Percentiles rank a stretch among this genome's conserved stretches.
Conservation (phyloP, 37 sponge, comb jelly and placozoan genomes). For the Beroe ovata region DNA sequence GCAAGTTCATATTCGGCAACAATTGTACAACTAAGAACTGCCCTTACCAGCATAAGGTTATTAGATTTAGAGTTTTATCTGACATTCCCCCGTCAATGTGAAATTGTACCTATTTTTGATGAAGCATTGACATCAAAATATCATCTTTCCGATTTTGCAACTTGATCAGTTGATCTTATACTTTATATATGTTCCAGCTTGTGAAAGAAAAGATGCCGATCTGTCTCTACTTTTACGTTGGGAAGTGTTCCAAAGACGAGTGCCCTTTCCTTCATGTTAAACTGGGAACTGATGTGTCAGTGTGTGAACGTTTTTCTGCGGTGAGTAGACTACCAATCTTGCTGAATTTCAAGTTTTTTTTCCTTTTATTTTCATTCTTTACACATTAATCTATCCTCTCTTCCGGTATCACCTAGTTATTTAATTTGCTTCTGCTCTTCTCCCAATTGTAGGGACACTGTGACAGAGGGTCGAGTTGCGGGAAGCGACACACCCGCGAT, state of each 20-base stretch:
- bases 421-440: too few relatives aligned
- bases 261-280: slow-evolving; percentile 54
- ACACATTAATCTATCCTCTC: too few relatives aligned
- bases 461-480: slow-evolving; percentile 11
- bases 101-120: too few relatives aligned
- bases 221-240: slow-evolving; percentile 49
- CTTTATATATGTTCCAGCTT: slow-evolving; percentile 12
- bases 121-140: too few relatives aligned
- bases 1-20: slow-evolving; percentile 3
- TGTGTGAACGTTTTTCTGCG: slow-evolving; percentile 26
- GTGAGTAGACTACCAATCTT: too few relatives aligned
- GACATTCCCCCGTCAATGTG: too few relatives aligned
- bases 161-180: too few relatives aligned
- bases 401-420: too few relatives aligned
- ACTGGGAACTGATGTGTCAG: slow-evolving; percentile 33
- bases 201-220: slow-evolving; percentile 59
- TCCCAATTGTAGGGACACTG: slow-evolving; percentile 64
- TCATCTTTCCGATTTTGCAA: too few relatives aligned
- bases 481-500: slow-evolving; percentile 39
- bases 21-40: background rate
- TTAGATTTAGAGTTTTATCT: too few relatives aligned
- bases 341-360: too few relatives aligned
- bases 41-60: slow-evolving; percentile 48
- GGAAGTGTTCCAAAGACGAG: slow-evolving; percentile 43
- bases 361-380: too few relatives aligned